phyloP scores from a whole-genome alignment of 2,888 invertebrate species.

The Drepanosiphum platanoidis region DNA sequence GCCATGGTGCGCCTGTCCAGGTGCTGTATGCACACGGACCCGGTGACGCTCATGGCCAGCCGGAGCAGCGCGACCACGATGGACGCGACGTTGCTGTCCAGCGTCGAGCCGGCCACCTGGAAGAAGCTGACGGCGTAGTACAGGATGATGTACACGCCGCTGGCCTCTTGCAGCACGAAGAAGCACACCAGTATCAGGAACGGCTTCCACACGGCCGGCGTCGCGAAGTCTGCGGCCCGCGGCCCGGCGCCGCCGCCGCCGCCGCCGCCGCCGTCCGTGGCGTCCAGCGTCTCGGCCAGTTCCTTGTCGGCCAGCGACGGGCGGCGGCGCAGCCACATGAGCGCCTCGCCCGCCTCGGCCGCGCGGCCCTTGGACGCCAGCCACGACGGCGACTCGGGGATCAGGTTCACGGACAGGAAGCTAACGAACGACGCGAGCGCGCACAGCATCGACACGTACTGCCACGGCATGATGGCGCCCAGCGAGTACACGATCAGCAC shows the following conservation, averaged over 20 bases:
- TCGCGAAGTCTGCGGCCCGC: conserved; percentile 10
- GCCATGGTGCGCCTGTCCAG: conserved; percentile 75
- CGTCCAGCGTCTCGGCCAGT: conserved; percentile 68
- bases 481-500: conserved; percentile 77
- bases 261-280: conserved; percentile 39
- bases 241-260: conserved; percentile 11
- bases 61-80: conserved; percentile 75
- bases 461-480: conserved; percentile 76
- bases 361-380: conserved; percentile 73
- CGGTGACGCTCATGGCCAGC: conserved; percentile 73
- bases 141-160: conserved; percentile 78
- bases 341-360: conserved; percentile 73
- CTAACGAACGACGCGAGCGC: conserved; percentile 72
- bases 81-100: conserved; percentile 76
- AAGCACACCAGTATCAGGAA: conserved; percentile 75
- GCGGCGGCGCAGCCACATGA: conserved; percentile 76
- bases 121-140: conserved; percentile 80
- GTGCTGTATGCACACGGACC: conserved; percentile 75
- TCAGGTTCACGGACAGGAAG: conserved; percentile 72
- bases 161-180: conserved; percentile 77
- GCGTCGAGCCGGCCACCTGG: conserved; percentile 74
- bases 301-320: conserved; percentile 75
- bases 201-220: conserved; percentile 73
- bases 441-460: conserved; percentile 70
- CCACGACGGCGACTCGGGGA: conserved; percentile 79